Conservation (phyloP, 2,888 invertebrate species). For the Zaprionus bogoriensis region DNA sequence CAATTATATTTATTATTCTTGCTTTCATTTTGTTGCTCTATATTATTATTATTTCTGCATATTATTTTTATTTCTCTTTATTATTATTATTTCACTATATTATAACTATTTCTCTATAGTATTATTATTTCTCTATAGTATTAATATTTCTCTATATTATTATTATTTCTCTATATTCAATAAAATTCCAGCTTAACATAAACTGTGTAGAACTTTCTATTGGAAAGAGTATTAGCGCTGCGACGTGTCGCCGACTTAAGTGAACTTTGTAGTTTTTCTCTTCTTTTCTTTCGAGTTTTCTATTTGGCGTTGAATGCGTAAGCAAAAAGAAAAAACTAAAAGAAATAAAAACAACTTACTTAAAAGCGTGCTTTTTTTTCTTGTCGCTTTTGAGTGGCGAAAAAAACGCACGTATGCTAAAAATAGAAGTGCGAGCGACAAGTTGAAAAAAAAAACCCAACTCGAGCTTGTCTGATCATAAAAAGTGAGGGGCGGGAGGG, state of each 20-base stretch:
- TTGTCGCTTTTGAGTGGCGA: neutral
- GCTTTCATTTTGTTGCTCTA: no score
- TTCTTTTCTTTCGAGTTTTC: neutral
- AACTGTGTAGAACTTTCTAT: neutral
- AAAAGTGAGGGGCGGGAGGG: neutral
- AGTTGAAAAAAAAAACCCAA: constrained; percentile 20
- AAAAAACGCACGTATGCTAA: constrained; percentile 35
- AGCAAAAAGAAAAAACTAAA: neutral
- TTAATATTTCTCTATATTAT: no score
- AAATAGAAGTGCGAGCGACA: constrained; percentile 50
- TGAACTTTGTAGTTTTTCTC: neutral
- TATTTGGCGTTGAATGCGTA: neutral
- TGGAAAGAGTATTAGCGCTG: neutral
- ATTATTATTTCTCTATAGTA: no score
- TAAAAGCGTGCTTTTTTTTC: neutral
- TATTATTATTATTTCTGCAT: no score
- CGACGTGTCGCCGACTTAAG: neutral
- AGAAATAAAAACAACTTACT: neutral
- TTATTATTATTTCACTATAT: no score
- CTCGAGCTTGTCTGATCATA: constrained; percentile 38
- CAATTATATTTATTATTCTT: no score
- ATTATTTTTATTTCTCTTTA: no score
- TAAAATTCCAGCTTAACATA: no score
- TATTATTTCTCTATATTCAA: no score
- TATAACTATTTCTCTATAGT: no score